Base-by-base conservation (phyloP, 2,113 vertebrate genomes). In the Fregetta grallaria region DNA sequence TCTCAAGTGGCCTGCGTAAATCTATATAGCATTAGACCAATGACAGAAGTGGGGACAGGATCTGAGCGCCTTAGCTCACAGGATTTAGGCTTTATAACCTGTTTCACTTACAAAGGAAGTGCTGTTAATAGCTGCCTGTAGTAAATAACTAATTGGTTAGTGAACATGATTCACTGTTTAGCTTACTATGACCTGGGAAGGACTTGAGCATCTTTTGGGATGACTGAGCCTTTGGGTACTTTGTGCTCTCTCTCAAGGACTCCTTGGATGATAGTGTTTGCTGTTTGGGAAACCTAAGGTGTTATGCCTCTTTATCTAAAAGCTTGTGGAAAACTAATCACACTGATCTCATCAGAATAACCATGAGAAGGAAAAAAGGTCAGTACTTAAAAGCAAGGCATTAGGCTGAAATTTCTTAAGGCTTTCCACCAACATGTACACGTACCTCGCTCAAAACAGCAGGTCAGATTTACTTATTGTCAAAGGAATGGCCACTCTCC, bases 301-400 rank as follows among this genome's bases (percentile, higher is more conserved):
- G 15, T 19, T 59, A 20, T 5, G 7, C 5, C 10, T 70, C 58
- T 18, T 53, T 50, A 50, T 59, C 53, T 47, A 66, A 96, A 90
- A 80, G 4, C 4, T 16, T n/a, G 8, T 47, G 10, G 32, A 67
- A 80, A 66, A 74, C 17, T 7, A 83, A 8, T 30, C 26, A 49
- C 25, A 29, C 3, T 27, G 20, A 50, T 70, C 86, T 80, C 22
- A 67, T 74, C 79, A 83, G 34, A 71, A 45, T 38, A 50, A 44
- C 8, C 18, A 86, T 2, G 0, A 0, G 2, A 78, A 77, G 15
- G 2, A 20, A 36, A 49, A 66, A 30, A 50, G 0, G 10, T 45
- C 15, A 14, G 8, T 29, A 34, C 6, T 40, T 79, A 59, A 76
- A 67, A 42, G 8, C 9, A 73, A 68, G 10, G 11, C 15, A 61